Conservation (phyloP, 2,888 invertebrate genomes). For the Drosophila silvestris region DNA sequence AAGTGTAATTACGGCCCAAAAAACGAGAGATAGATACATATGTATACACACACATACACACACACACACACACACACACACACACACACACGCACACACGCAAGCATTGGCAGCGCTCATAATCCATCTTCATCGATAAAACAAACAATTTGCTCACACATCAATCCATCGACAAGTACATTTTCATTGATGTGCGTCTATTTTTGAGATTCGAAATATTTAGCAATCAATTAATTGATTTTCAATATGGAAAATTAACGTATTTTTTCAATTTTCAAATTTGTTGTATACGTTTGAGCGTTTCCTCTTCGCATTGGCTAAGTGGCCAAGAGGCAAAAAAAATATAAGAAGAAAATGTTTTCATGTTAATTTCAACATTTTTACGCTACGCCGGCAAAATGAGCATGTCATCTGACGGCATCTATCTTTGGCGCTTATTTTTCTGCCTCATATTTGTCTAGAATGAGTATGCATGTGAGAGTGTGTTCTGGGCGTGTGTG, state of each 20-base stretch:
- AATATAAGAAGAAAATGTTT: constrained; percentile 22
- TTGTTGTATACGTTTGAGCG: constrained; percentile 43
- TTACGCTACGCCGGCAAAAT: constrained; percentile 67
- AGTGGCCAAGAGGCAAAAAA: constrained; percentile 24
- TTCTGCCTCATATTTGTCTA: constrained; percentile 25
- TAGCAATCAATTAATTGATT: constrained; percentile 79
- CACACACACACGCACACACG: background rate
- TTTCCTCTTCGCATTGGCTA: constrained; percentile 54
- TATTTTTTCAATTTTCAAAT: constrained; percentile 11
- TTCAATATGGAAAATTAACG: constrained; percentile 61
- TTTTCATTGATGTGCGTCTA: constrained; percentile 58
- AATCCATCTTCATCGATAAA: constrained; percentile 80
- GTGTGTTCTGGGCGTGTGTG: constrained; percentile 8
- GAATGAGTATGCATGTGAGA: background rate
- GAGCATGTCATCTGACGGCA: constrained; percentile 76
- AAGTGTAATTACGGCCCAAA: constrained; percentile 43
- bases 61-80: background rate
- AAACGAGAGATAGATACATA: constrained; percentile 11
- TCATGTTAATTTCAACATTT: constrained; percentile 78
- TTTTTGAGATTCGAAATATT: constrained; percentile 56
- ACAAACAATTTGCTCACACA: constrained; percentile 70
- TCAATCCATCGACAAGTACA: constrained; percentile 72
- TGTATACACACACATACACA: background rate
- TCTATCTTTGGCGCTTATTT: constrained; percentile 64
- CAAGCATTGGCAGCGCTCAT: constrained; percentile 53